Conservation (phyloP, 35 echinoderm and acorn worm species). For the Apostichopus parvimensis region DNA sequence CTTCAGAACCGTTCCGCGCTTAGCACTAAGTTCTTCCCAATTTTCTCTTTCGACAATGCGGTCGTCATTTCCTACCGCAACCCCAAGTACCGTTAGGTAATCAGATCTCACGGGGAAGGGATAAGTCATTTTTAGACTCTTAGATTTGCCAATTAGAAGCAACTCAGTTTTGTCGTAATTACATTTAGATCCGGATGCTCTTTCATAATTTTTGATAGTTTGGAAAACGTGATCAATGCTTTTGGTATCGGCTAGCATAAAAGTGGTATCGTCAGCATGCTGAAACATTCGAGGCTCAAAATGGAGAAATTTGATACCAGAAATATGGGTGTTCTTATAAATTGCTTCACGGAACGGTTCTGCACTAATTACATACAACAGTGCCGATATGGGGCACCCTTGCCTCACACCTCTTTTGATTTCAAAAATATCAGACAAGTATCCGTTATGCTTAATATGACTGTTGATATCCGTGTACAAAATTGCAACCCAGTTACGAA, state of each 20-base stretch:
- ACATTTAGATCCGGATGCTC: slow-evolving; percentile 38
- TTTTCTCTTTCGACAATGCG: neutral
- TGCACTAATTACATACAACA: slow-evolving; percentile 13
- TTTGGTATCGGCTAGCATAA: neutral
- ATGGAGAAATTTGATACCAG: neutral
- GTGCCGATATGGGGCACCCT: slow-evolving; percentile 48
- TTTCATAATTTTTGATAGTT: slow-evolving; percentile 5
- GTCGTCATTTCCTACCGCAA: neutral
- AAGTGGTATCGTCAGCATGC: slow-evolving; percentile 40
- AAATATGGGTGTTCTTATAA: neutral
- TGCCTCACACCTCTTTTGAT: slow-evolving; percentile 25
- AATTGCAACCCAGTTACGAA: slow-evolving; percentile 30
- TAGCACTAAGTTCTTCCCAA: neutral
- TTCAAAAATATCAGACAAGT: slow-evolving; percentile 18
- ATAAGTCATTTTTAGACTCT: neutral
- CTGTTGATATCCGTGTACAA: neutral
- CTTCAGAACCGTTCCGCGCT: neutral
- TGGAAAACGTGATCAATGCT: slow-evolving; percentile 10
- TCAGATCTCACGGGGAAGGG: neutral
- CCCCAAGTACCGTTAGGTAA: neutral
- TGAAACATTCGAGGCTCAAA: neutral
- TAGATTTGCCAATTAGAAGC: slow-evolving; percentile 8
- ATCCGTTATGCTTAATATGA: slow-evolving; percentile 42
- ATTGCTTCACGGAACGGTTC: slow-evolving; percentile 32
- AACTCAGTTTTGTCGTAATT: slow-evolving; percentile 29